Percentiles rank a stretch among this genome's conserved stretches.
phyloP scores from a whole-genome alignment of 2,888 invertebrate species.

The Eilema caniola region DNA sequence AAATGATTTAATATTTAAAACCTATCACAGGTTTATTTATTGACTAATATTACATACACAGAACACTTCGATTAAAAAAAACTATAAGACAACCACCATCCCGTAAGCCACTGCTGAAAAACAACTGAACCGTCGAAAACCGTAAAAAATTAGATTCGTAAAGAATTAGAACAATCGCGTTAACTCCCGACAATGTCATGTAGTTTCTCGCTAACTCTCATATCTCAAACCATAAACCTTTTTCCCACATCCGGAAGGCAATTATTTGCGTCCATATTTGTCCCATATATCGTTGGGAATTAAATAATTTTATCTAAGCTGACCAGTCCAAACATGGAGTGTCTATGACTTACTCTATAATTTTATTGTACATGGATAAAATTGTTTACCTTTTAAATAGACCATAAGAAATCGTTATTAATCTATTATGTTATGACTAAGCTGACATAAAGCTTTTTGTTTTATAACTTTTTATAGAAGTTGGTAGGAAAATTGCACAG shows the following conservation, averaged over 20 bases:
- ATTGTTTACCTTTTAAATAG: slow-evolving; percentile 33
- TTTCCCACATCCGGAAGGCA: slow-evolving; percentile 50
- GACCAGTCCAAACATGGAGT: slow-evolving; percentile 57
- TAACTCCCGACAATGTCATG: not conserved
- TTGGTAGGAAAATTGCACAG: too few species aligned
- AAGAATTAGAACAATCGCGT: too few species aligned
- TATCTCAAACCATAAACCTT: slow-evolving; percentile 20
- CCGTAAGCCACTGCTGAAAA: too few species aligned
- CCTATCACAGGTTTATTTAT: too few species aligned
- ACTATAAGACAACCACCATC: too few species aligned
- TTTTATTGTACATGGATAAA: slow-evolving; percentile 25
- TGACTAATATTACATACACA: too few species aligned
- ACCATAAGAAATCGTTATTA: slow-evolving; percentile 29
- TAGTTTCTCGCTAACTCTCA: slow-evolving; percentile 29
- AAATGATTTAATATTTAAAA: too few species aligned
- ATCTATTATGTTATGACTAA: slow-evolving; percentile 31
- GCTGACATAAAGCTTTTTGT: not conserved
- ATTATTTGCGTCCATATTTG: slow-evolving; percentile 67
- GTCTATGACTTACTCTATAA: slow-evolving; percentile 39
- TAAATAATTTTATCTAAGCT: slow-evolving; percentile 56
- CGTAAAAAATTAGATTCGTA: too few species aligned
- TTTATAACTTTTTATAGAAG: not conserved
- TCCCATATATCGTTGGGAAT: slow-evolving; percentile 57
- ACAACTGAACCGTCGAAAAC: too few species aligned
- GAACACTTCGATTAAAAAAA: too few species aligned